Conservation (phyloP, 2,888 invertebrate genomes). For the Oxyteleia sp. region DNA sequence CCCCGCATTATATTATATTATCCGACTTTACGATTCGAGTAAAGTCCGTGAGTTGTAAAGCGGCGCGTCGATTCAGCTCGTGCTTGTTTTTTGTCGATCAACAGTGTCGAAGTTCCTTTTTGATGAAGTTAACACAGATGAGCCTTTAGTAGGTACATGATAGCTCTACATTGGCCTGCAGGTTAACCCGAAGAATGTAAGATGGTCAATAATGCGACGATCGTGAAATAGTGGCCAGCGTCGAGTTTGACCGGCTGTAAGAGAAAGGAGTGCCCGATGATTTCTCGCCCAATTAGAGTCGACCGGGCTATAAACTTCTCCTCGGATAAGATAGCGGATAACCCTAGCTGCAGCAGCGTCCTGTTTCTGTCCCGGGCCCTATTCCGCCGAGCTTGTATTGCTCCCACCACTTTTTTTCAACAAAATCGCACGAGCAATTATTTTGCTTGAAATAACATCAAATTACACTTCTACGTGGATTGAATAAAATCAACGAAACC, state of each 20-base stretch:
- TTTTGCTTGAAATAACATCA: too few species aligned
- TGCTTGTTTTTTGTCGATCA: slow-evolving; percentile 44
- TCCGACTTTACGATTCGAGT: slow-evolving; percentile 39
- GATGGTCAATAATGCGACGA: slow-evolving; percentile 83
- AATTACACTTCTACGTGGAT: too few species aligned
- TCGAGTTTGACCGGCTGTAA: slow-evolving; percentile 81
- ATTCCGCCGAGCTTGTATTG: too few species aligned
- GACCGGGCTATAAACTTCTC: slow-evolving; percentile 87
- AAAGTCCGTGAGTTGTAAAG: slow-evolving; percentile 38
- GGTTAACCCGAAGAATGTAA: slow-evolving; percentile 64
- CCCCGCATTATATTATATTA: slow-evolving; percentile 33
- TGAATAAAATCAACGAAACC: too few species aligned
- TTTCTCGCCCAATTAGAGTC: slow-evolving; percentile 87
- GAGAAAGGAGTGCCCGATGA: slow-evolving; percentile 87
- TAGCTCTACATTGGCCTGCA: slow-evolving; percentile 45
- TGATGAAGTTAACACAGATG: slow-evolving; percentile 54
- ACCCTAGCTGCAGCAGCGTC: too few species aligned
- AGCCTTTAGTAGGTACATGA: slow-evolving; percentile 46
- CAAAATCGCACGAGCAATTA: too few species aligned
- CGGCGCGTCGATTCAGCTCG: slow-evolving; percentile 11
- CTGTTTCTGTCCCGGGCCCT: too few species aligned
- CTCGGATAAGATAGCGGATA: slow-evolving; percentile 85
- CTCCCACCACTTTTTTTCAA: too few species aligned
- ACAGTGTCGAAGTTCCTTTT: slow-evolving; percentile 37
- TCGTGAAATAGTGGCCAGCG: slow-evolving; percentile 86